Evolutionary conservation across 1,140 invertebrate species (phyloP).

Genomic region (Magallana gigas): DNA sequence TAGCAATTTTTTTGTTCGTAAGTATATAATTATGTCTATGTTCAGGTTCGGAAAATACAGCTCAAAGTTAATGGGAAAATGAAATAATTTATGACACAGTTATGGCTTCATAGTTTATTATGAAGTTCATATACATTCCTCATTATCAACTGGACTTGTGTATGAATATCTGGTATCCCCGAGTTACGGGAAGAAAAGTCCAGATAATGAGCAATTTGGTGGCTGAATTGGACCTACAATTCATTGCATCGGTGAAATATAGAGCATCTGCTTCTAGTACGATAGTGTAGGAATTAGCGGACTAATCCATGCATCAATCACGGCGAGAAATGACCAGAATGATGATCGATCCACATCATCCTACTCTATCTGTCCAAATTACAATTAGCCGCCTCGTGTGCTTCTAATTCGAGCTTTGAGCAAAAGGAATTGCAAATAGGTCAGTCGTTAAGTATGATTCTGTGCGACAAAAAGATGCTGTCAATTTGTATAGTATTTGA

Average conservation of each 20-base stretch:
- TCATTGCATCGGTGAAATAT: not conserved
- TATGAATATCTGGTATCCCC: not conserved
- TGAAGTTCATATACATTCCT: no score
- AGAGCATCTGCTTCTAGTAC: not conserved
- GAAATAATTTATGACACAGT: no score
- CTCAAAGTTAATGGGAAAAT: no score
- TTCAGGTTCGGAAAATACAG: no score
- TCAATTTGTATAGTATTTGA: not conserved
- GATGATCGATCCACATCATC: not conserved
- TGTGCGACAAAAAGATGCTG: not conserved
- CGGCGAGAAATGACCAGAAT: not conserved
- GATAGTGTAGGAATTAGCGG: not conserved
- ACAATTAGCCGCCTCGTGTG: not conserved
- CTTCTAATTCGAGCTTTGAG: not conserved
- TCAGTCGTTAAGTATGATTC: not conserved
- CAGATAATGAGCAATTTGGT: not conserved
- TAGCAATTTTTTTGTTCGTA: no score
- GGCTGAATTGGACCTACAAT: not conserved
- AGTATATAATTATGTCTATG: no score
- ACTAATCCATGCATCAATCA: slow-evolving; percentile 14
- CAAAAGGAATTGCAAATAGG: not conserved
- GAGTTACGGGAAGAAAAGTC: not conserved
- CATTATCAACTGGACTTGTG: not conserved
- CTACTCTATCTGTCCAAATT: not conserved
- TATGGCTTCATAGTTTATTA: no score